These are phyloP conservation scores for Pteronura brasiliensis DNA, from an alignment of 2,113 vertebrate species.

Conservation along the genomic window DNA sequence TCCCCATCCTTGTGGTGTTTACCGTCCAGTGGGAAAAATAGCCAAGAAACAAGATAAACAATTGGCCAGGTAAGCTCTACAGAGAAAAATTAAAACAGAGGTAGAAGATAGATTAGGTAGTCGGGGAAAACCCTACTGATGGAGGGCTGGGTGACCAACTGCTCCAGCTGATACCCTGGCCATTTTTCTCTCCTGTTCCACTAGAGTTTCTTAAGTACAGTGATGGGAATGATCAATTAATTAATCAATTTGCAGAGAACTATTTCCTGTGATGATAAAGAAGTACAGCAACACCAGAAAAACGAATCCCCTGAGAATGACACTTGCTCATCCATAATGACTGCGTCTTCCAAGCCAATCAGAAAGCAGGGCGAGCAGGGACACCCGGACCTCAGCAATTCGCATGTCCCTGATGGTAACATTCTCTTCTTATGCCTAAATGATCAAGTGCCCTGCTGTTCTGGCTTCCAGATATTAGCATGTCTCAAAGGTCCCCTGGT, in stretches of 20 bases:
- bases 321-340: not conserved
- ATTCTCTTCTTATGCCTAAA: not conserved
- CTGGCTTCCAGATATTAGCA: not conserved
- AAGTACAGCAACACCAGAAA: not conserved
- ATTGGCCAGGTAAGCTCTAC: not conserved
- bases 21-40: not conserved
- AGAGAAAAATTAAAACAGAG: not conserved
- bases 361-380: not conserved
- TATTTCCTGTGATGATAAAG: not conserved
- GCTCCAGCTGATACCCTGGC: not conserved
- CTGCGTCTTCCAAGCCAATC: not conserved
- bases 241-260: not conserved
- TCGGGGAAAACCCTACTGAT: not conserved
- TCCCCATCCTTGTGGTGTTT: not conserved
- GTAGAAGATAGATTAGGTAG: not conserved
- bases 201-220: not conserved
- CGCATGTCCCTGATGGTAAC: fast-evolving
- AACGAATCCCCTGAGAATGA: not conserved
- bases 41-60: not conserved
- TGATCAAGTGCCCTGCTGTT: not conserved
- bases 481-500: not conserved
- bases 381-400: not conserved
- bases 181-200: not conserved
- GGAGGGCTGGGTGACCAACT: not conserved
- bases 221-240: not conserved